Conservation (phyloP, 2,113 vertebrate species). For the Onychorhynchus coronatus region DNA sequence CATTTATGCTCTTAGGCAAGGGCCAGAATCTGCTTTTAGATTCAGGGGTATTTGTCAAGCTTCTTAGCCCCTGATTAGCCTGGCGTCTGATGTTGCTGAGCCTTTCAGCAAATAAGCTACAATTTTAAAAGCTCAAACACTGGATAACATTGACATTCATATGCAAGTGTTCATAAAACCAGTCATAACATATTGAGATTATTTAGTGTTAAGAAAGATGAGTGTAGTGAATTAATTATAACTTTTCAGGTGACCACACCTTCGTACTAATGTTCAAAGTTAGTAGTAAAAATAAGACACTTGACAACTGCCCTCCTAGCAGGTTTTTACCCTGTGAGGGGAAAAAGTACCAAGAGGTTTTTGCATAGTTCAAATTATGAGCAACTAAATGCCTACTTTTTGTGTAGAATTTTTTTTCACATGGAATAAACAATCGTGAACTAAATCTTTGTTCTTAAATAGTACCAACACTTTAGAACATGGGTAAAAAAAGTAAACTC, state of each 20-base stretch:
- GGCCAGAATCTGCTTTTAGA: background rate
- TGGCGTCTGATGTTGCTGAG: background rate
- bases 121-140: background rate
- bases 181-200: background rate
- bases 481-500: slow-evolving; percentile 32
- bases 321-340: background rate
- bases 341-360: slow-evolving; percentile 36
- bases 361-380: slow-evolving; percentile 47
- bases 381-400: background rate
- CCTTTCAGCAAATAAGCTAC: background rate
- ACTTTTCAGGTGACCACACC: background rate
- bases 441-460: slow-evolving; percentile 2
- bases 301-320: background rate
- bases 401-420: background rate
- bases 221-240: background rate
- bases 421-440: slow-evolving; percentile 8
- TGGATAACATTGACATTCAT: background rate
- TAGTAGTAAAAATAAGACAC: background rate
- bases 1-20: background rate
- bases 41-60: background rate
- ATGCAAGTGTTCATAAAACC: background rate
- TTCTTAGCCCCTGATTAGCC: background rate
- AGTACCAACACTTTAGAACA: slow-evolving; percentile 45
- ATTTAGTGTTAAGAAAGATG: background rate
- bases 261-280: background rate